Evolutionary conservation across 2,888 invertebrate genomes (phyloP).

Genomic region (Lingula anatina): DNA sequence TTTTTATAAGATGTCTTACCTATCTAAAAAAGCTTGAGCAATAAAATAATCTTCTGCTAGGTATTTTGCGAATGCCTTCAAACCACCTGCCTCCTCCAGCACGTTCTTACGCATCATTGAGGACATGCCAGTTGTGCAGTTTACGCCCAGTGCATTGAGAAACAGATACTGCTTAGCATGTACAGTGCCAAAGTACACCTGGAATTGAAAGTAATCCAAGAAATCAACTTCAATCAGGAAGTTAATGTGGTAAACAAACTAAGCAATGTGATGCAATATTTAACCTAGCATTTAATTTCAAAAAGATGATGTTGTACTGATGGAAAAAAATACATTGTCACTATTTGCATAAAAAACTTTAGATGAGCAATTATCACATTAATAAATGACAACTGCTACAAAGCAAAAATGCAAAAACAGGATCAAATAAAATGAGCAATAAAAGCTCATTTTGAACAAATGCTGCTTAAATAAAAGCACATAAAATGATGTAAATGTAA

Average conservation of each 20-base stretch:
- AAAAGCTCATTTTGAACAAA: no score
- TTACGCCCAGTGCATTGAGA: slow-evolving; percentile 83
- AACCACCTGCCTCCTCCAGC: slow-evolving; percentile 80
- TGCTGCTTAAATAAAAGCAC: no score
- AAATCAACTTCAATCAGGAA: not conserved
- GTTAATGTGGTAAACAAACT: no score
- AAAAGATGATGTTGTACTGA: not conserved
- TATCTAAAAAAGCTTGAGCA: slow-evolving; percentile 76
- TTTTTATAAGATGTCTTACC: no score
- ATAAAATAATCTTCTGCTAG: slow-evolving; percentile 97
- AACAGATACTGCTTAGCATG: slow-evolving; percentile 90
- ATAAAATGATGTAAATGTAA: no score
- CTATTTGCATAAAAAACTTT: no score
- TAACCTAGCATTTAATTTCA: not conserved
- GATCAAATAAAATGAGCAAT: no score
- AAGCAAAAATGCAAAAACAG: no score
- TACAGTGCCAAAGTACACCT: slow-evolving; percentile 90
- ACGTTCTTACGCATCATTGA: slow-evolving; percentile 81
- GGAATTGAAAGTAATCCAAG: slow-evolving; percentile 5
- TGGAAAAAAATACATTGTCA: no score
- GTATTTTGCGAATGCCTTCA: slow-evolving; percentile 84
- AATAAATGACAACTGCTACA: no score
- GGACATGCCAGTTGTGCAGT: slow-evolving; percentile 98
- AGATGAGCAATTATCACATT: no score
- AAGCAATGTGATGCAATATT: no score